These are phyloP conservation scores for Darevskia nairensis DNA, from an alignment of 2,797 vertebrate species.

Conservation along the genomic window DNA sequence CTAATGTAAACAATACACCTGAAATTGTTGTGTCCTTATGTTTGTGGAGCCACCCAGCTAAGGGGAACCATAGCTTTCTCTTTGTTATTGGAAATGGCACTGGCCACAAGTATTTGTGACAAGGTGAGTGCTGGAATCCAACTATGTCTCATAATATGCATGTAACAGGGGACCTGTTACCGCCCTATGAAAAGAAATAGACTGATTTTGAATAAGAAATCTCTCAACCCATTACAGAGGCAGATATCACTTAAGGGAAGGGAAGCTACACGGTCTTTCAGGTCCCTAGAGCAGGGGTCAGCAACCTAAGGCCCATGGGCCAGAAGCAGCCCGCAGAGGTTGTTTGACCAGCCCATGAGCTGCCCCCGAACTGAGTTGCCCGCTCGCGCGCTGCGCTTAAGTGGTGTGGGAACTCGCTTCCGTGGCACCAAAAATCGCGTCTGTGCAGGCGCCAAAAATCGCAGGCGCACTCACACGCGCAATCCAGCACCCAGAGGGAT, in stretches of 20 bases:
- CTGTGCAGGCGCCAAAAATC: too few relatives aligned
- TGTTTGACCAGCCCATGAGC: too few relatives aligned
- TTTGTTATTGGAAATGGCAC: slow-evolving; percentile 23
- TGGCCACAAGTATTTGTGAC: not conserved
- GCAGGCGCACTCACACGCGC: too few relatives aligned
- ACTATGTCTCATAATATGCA: not conserved
- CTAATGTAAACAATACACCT: not conserved
- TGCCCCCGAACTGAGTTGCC: too few relatives aligned
- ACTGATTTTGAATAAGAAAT: not conserved
- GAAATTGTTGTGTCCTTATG: not conserved
- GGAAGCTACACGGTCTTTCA: not conserved
- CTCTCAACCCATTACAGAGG: not conserved
- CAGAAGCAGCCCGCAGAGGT: too few relatives aligned
- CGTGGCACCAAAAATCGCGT: rapidly evolving
- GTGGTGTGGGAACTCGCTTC: rapidly evolving
- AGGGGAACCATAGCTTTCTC: slow-evolving; percentile 12
- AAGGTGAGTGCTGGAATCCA: not conserved
- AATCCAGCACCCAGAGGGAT: not conserved
- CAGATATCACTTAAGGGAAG: not conserved
- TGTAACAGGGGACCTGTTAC: slow-evolving; percentile 20
- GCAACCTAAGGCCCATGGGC: not conserved
- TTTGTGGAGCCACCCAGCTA: slow-evolving; percentile 20
- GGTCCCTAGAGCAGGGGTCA: not conserved
- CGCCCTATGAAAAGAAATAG: slow-evolving; percentile 20
- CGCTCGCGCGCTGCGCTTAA: too few relatives aligned